These are phyloP conservation scores for Enteromius viviparus DNA, from an alignment of 2,797 vertebrate genomes.

Conservation along the genomic window DNA sequence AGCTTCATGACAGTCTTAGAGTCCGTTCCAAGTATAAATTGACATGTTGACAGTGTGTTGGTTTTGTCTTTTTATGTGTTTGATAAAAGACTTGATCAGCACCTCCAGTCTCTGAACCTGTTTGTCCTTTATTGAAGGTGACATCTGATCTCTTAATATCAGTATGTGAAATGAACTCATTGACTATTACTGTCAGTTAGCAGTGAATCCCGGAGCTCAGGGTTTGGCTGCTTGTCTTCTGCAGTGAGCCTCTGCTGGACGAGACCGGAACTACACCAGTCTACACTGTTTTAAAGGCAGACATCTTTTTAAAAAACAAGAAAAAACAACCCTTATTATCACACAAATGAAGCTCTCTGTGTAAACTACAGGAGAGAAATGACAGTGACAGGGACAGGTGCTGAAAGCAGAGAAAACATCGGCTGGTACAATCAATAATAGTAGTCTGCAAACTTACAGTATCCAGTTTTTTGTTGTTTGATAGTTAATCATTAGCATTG, in stretches of 20 bases:
- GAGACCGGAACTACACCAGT: neutral
- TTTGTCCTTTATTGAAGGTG: neutral
- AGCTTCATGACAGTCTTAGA: constrained; percentile 17
- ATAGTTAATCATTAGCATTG: neutral
- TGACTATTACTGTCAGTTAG: neutral
- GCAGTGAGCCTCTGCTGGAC: constrained; percentile 17
- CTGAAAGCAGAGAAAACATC: neutral
- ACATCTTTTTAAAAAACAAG: neutral
- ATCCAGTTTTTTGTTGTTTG: neutral
- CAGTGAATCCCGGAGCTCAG: neutral
- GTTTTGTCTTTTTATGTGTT: constrained; percentile 26
- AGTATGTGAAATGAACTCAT: neutral
- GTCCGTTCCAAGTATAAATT: constrained; percentile 41
- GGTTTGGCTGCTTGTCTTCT: neutral
- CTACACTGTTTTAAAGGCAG: neutral
- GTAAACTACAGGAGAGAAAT: neutral
- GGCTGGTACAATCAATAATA: neutral
- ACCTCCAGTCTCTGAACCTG: neutral
- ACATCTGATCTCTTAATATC: neutral
- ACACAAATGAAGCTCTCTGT: neutral
- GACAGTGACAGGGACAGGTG: neutral
- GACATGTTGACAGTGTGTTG: constrained; percentile 54
- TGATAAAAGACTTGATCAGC: neutral
- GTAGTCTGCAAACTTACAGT: neutral
- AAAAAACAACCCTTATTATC: neutral